Conservation (phyloP, 2,113 vertebrate genomes). For the Anarhynchus alexandrinus region DNA sequence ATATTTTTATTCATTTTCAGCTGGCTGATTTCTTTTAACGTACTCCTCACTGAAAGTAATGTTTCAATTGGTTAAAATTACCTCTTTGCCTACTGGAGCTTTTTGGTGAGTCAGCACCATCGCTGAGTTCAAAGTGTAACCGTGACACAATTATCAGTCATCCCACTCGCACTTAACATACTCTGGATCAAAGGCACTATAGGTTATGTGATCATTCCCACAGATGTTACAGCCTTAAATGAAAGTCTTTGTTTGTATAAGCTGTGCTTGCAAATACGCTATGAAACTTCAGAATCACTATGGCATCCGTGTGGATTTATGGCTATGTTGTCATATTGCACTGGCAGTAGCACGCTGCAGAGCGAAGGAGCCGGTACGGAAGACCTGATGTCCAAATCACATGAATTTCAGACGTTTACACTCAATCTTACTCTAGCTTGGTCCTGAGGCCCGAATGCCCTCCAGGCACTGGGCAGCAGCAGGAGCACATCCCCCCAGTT, state of each 20-base stretch:
- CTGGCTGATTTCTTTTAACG: background rate
- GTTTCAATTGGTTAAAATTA: background rate
- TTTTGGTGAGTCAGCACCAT: background rate
- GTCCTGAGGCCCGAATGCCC: background rate
- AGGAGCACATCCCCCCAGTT: background rate
- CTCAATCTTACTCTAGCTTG: background rate
- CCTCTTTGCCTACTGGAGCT: background rate
- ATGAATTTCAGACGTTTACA: background rate
- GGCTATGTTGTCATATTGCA: background rate
- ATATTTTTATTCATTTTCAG: background rate
- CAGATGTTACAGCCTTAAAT: background rate
- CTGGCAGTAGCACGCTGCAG: background rate
- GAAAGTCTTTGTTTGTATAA: background rate
- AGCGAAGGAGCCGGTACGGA: background rate
- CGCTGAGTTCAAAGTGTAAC: background rate
- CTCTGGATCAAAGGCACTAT: rapidly evolving
- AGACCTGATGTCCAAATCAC: background rate
- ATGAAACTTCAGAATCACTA: background rate
- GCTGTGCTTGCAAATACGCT: background rate
- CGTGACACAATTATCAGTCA: background rate
- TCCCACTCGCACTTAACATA: background rate
- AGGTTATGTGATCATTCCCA: background rate
- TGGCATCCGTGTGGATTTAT: background rate
- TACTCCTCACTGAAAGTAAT: background rate
- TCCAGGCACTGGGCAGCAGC: background rate